Conservation (phyloP, 2,888 invertebrate genomes). For the Dione vanillae region DNA sequence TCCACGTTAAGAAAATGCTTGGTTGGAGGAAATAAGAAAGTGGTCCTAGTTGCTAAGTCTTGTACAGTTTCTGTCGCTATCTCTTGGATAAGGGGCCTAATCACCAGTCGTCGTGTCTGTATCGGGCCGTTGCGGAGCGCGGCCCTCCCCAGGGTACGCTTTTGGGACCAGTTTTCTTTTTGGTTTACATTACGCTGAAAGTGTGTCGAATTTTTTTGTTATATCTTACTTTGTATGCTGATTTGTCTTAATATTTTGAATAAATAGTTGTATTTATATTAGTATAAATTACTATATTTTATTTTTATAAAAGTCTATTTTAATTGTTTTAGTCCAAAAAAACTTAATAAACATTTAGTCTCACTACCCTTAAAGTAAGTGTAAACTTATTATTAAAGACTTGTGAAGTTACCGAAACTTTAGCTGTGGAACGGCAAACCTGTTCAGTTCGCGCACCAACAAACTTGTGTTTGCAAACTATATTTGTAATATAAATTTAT, state of each 20-base stretch:
- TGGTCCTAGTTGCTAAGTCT: constrained; percentile 84
- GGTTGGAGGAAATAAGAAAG: constrained; percentile 82
- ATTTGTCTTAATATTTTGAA: constrained; percentile 68
- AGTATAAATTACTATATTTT: not conserved
- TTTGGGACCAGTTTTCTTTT: constrained; percentile 84
- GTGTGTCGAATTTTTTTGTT: constrained; percentile 82
- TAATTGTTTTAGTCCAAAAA: not conserved
- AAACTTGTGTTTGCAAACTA: constrained; percentile 78
- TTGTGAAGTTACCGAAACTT: constrained; percentile 79
- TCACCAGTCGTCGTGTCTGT: constrained; percentile 84
- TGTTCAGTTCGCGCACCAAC: constrained; percentile 74
- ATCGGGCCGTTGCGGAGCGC: constrained; percentile 78
- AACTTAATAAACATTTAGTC: constrained; percentile 30
- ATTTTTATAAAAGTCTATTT: not conserved
- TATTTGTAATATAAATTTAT: constrained; percentile 80
- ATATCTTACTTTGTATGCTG: constrained; percentile 73
- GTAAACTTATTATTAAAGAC: constrained; percentile 78
- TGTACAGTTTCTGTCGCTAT: constrained; percentile 84
- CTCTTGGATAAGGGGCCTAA: constrained; percentile 84
- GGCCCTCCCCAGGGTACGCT: constrained; percentile 79
- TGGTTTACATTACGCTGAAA: constrained; percentile 83
- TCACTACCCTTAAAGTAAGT: constrained; percentile 56
- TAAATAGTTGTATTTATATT: constrained; percentile 4
- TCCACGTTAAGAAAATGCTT: constrained; percentile 78
- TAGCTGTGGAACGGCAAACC: constrained; percentile 67